phyloP scores from a whole-genome alignment of 1,140 invertebrate species.

The Drosophila nigrodunni region DNA sequence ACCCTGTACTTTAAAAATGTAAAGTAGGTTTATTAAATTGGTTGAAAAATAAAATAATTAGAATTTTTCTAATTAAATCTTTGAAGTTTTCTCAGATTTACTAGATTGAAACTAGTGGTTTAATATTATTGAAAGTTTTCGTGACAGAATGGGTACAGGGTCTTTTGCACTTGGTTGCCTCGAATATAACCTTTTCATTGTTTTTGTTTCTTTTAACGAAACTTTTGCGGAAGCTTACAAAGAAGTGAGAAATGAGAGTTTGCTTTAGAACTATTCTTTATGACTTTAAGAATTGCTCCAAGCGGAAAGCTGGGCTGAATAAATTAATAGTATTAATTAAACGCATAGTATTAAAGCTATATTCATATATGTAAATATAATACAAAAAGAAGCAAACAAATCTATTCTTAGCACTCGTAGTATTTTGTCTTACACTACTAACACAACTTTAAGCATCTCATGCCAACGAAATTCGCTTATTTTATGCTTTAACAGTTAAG shows the following conservation, averaged over 20 bases:
- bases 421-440: neutral
- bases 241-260: constrained; percentile 11
- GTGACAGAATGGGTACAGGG: too few relatives aligned
- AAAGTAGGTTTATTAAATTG: too few relatives aligned
- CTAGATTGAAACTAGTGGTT: too few relatives aligned
- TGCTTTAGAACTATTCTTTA: neutral
- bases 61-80: too few relatives aligned
- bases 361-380: too few relatives aligned
- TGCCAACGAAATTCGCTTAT: neutral
- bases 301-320: neutral
- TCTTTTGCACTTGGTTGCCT: too few relatives aligned
- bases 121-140: too few relatives aligned
- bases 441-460: neutral
- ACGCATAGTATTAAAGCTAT: neutral
- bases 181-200: neutral
- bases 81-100: too few relatives aligned
- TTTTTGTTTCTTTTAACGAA: neutral
- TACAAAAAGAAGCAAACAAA: neutral
- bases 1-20: too few relatives aligned
- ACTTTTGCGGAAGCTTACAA: constrained; percentile 11
- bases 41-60: too few relatives aligned
- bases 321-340: neutral
- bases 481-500: constrained; percentile 1
- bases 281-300: neutral
- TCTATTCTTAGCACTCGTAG: neutral